A percentile compares a stretch with the other conserved stretches of the same genome.
Conservation (phyloP, 2,113 vertebrate genomes). For the Neolamprologus cancellatus region DNA sequence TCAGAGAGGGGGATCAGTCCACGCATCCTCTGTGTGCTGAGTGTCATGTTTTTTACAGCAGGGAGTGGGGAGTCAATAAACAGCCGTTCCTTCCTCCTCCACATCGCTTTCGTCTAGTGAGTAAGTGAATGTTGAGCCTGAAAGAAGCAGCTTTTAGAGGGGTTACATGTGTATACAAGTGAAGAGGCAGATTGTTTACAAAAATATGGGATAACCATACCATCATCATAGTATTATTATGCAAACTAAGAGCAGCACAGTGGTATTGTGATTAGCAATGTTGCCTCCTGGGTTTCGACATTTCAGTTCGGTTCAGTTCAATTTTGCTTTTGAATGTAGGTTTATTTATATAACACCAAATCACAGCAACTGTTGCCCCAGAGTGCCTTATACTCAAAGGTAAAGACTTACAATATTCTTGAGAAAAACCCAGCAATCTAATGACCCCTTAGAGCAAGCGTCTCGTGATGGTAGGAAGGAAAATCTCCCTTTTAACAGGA, state of each 20-base stretch:
- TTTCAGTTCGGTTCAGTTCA: background rate
- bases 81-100: background rate
- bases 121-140: background rate
- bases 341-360: background rate
- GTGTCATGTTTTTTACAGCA: slow-evolving; percentile 6
- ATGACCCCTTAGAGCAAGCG: background rate
- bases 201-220: background rate
- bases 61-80: slow-evolving; percentile 31
- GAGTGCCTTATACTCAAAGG: background rate
- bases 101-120: background rate
- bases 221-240: background rate
- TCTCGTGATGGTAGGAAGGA: background rate
- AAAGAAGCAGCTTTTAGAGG: background rate
- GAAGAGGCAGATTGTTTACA: background rate
- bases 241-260: background rate
- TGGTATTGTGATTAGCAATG: background rate
- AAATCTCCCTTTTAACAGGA: background rate
- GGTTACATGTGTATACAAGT: background rate
- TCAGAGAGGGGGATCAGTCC: slow-evolving; percentile 41
- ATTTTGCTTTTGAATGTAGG: background rate
- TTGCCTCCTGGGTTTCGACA: background rate
- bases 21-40: slow-evolving; percentile 26
- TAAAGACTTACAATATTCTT: background rate
- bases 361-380: background rate
- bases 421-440: background rate